Percentiles rank a stretch among this genome's conserved stretches.
These are phyloP conservation scores for Nebria ingens DNA, from an alignment of 1,140 invertebrate species.

Conservation along the genomic window DNA sequence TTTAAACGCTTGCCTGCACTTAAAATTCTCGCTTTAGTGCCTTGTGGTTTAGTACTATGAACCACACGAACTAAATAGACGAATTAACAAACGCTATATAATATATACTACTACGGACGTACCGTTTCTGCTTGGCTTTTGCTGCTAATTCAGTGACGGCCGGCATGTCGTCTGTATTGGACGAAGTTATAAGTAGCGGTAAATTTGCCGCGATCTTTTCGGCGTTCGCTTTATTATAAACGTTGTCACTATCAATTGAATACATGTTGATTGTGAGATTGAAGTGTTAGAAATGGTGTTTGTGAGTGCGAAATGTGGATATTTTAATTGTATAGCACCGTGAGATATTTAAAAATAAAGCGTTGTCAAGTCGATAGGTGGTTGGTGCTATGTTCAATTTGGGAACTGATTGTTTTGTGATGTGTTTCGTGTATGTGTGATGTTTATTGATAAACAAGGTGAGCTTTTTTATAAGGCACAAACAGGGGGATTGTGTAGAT, in stretches of 20 bases:
- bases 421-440: slow-evolving; percentile 1
- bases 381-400: background rate
- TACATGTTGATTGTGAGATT: background rate
- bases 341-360: background rate
- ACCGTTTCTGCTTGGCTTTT: background rate
- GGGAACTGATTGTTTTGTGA: background rate
- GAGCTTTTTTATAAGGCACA: no score
- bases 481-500: no score
- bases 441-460: slow-evolving; percentile 8
- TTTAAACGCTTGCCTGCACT: no score
- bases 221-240: no score
- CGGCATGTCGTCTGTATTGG: background rate
- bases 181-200: no score
- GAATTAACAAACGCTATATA: background rate
- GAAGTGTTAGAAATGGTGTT: background rate
- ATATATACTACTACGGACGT: no score
- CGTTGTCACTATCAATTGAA: no score
- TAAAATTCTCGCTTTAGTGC: background rate
- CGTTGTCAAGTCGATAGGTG: background rate
- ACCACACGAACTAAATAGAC: background rate
- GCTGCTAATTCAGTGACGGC: background rate
- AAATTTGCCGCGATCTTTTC: no score
- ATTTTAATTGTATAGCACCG: background rate
- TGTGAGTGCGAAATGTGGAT: slow-evolving; percentile 3
- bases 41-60: background rate